These are phyloP conservation scores for Istiophorus platypterus DNA, from an alignment of 2,113 vertebrate species.

Conservation along the genomic window DNA sequence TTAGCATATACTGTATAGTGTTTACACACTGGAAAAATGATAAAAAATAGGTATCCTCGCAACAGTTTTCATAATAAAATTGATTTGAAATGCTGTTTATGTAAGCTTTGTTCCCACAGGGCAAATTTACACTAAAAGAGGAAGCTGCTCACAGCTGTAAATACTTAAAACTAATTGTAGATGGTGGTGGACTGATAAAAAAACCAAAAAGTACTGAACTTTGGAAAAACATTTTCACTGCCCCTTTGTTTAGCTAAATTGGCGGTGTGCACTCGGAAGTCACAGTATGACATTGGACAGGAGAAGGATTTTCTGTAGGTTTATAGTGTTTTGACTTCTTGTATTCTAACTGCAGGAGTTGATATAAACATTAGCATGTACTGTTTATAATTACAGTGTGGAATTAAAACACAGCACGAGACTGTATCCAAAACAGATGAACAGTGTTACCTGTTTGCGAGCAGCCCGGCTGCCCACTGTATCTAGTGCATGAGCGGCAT, in stretches of 20 bases:
- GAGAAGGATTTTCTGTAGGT: no score
- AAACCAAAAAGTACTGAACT: no score
- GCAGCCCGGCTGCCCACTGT: constrained; percentile 83
- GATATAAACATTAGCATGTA: not conserved
- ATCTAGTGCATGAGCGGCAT: constrained; percentile 89
- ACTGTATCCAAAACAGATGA: not conserved
- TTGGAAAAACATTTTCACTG: not conserved
- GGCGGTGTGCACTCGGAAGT: no score
- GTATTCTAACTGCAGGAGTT: not conserved
- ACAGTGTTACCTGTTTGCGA: constrained; percentile 88
- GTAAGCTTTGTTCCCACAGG: no score
- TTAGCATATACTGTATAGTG: not conserved
- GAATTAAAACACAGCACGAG: not conserved
- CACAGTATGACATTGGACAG: no score
- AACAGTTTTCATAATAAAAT: not conserved
- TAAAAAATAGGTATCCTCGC: not conserved
- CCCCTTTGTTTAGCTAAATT: not conserved
- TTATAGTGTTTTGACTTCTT: no score
- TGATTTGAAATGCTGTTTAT: no score
- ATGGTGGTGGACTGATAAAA: no score
- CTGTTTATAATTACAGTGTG: not conserved
- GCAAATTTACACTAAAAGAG: no score
- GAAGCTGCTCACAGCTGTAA: no score
- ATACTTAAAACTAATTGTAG: no score
- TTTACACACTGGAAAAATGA: not conserved